phyloP scores from a whole-genome alignment of 2,113 vertebrate species.

The Chaetura pelagica region DNA sequence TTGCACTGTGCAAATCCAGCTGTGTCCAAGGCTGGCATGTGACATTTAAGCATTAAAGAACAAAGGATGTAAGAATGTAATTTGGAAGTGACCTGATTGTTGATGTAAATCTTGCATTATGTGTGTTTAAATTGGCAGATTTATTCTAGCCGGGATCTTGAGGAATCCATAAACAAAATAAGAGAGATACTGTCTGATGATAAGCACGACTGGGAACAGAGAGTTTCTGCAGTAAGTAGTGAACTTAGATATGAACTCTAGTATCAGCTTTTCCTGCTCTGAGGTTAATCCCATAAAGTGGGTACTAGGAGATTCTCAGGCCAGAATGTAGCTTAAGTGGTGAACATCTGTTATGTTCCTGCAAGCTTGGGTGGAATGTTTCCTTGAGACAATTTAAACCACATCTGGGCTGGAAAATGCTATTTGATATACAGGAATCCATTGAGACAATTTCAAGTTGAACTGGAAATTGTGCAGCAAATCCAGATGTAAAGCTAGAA shows the following conservation, averaged over 20 bases:
- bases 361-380: accelerated
- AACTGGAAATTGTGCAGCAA: background rate
- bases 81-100: background rate
- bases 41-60: background rate
- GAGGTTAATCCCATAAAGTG: background rate
- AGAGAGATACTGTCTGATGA: constrained; percentile 94
- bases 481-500: background rate
- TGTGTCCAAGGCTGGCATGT: background rate
- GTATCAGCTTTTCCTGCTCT: background rate
- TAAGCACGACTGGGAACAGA: constrained; percentile 98
- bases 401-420: background rate
- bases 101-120: background rate
- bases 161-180: constrained; percentile 94
- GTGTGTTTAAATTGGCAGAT: constrained; percentile 80
- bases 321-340: background rate
- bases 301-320: background rate
- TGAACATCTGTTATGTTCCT: background rate
- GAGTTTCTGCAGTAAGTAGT: constrained; percentile 88
- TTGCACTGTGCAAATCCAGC: background rate
- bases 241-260: background rate
- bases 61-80: background rate
- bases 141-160: constrained; percentile 93
- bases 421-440: background rate
- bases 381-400: background rate
- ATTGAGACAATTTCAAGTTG: background rate